These are phyloP conservation scores for Druon quercuslanigerum DNA, from an alignment of 1,140 invertebrate species.

Conservation along the genomic window DNA sequence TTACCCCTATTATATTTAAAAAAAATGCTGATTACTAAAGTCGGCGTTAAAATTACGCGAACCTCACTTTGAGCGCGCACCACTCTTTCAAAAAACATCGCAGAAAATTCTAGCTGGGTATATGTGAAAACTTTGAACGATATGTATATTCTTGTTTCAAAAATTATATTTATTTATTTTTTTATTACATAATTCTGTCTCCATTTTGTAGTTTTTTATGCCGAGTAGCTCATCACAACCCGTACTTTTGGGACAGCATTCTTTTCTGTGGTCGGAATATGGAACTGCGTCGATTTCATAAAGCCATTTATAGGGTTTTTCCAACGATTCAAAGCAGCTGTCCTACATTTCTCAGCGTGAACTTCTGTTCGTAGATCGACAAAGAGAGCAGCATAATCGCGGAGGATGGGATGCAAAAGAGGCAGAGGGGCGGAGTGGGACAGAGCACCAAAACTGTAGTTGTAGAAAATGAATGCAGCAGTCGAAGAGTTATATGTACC, in stretches of 20 bases:
- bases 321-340: slow-evolving; percentile 12
- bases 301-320: slow-evolving; percentile 24
- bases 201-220: neutral
- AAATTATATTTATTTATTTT: too few relatives aligned
- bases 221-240: neutral
- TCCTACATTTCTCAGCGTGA: slow-evolving; percentile 25
- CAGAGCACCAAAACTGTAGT: slow-evolving; percentile 33
- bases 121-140: too few relatives aligned
- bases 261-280: neutral
- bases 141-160: too few relatives aligned
- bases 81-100: too few relatives aligned
- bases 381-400: slow-evolving; percentile 33
- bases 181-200: neutral
- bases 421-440: slow-evolving; percentile 17
- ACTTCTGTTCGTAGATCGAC: slow-evolving; percentile 23
- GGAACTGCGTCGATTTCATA: slow-evolving; percentile 2
- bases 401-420: slow-evolving; percentile 25
- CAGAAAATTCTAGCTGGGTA: too few relatives aligned
- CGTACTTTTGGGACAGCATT: neutral
- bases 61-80: too few relatives aligned
- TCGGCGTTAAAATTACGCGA: too few relatives aligned
- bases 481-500: slow-evolving; percentile 48
- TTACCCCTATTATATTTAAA: too few relatives aligned
- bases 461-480: slow-evolving; percentile 35
- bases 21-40: too few relatives aligned